phyloP scores from a whole-genome alignment of 2,888 invertebrate genomes.

The Harpalus rufipes region DNA sequence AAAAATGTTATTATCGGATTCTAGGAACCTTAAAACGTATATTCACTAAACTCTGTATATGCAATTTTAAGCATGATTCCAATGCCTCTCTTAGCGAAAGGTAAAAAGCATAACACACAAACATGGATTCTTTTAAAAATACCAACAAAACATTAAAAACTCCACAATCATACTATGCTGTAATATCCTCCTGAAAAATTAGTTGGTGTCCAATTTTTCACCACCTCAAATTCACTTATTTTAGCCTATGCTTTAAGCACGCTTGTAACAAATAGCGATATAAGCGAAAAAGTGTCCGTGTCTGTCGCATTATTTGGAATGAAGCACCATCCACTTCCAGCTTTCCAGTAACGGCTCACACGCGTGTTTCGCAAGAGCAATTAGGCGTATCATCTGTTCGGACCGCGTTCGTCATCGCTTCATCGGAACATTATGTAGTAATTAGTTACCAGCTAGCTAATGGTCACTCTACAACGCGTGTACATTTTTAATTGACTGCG shows the following conservation, averaged over 20 bases:
- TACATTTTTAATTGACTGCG: not conserved
- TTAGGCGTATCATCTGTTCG: conserved; percentile 23
- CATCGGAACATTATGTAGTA: conserved; percentile 17
- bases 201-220: not conserved
- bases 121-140: not conserved
- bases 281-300: not conserved
- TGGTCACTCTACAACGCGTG: conserved; percentile 5
- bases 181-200: not conserved
- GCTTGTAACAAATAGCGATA: not conserved
- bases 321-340: no score
- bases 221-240: not conserved
- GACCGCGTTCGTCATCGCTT: not conserved
- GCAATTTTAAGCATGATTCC: no score
- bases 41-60: no score
- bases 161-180: no score
- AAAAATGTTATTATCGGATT: no score
- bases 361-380: not conserved
- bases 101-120: no score
- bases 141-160: no score
- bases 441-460: conserved; percentile 9
- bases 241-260: not conserved
- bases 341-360: not conserved
- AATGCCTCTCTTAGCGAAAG: no score
- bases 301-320: not conserved
- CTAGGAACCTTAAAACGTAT: no score